Conservation (phyloP, 2,797 vertebrate genomes). For the Darevskia mixta region DNA sequence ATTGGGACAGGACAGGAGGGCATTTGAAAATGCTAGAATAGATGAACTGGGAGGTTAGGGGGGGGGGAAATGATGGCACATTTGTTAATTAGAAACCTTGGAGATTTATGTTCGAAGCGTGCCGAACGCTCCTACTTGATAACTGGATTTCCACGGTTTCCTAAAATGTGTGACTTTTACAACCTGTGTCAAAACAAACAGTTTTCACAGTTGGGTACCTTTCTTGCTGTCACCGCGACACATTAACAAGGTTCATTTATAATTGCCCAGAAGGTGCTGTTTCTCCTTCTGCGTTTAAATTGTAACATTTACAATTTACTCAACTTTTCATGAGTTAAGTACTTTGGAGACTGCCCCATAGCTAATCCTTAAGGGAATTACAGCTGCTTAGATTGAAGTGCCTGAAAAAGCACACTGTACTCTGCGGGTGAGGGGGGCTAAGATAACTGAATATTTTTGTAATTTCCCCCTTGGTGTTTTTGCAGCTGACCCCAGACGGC, state of each 20-base stretch:
- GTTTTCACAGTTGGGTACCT: slow-evolving; percentile 12
- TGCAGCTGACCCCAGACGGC: not conserved
- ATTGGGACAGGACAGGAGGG: not conserved
- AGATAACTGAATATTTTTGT: not conserved
- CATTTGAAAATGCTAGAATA: not conserved
- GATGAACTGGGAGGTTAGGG: not conserved
- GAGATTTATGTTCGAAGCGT: not conserved
- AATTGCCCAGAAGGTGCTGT: not conserved
- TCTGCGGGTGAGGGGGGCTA: too few species aligned
- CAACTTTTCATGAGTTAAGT: not conserved
- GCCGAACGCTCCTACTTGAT: not conserved
- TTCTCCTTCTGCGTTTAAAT: slow-evolving; percentile 12
- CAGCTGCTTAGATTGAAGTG: not conserved
- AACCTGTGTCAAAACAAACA: not conserved
- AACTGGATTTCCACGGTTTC: not conserved
- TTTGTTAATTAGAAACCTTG: slow-evolving; percentile 5
- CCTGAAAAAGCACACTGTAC: not conserved
- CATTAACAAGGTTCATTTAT: slow-evolving; percentile 31
- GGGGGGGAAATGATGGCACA: not conserved
- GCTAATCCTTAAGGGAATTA: not conserved
- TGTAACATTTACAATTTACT: not conserved
- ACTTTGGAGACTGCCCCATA: not conserved
- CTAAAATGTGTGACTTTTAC: slow-evolving; percentile 8
- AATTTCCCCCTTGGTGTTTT: not conserved
- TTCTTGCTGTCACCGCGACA: not conserved